These are phyloP conservation scores for Sander vitreus DNA, from an alignment of 2,113 vertebrate genomes.

Conservation along the genomic window DNA sequence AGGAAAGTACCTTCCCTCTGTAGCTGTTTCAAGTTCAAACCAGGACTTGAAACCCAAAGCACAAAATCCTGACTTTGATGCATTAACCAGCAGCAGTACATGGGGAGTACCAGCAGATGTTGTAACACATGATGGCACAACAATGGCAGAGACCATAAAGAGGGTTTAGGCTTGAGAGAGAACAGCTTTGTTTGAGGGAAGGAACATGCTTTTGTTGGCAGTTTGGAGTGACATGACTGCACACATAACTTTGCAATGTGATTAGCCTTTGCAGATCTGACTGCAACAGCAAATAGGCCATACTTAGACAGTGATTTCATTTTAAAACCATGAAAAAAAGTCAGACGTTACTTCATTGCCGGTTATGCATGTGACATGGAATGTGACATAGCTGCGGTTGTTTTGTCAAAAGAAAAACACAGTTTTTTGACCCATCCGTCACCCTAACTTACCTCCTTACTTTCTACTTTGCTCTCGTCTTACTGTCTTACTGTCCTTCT, in stretches of 20 bases:
- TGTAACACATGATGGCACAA: constrained; percentile 33
- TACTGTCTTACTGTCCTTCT: no score
- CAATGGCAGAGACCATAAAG: constrained; percentile 25
- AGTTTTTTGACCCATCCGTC: no score
- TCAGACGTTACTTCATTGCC: no score
- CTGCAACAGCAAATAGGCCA: not conserved
- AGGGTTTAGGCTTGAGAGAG: constrained; percentile 23
- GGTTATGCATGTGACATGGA: no score
- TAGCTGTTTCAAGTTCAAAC: constrained; percentile 45
- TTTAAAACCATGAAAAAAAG: not conserved
- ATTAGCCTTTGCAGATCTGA: not conserved
- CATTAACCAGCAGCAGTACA: constrained; percentile 61
- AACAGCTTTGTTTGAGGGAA: constrained; percentile 7
- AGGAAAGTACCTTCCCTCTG: constrained; percentile 14
- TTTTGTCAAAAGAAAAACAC: no score
- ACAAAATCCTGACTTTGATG: constrained; percentile 49
- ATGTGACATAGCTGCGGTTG: no score
- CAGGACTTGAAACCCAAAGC: constrained; percentile 30
- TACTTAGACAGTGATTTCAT: not conserved
- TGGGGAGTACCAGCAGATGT: constrained; percentile 43
- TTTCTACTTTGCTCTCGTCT: no score
- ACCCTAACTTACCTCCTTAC: no score
- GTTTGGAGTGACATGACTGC: not conserved
- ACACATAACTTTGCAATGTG: not conserved
- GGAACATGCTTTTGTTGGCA: not conserved